Base-by-base conservation (phyloP, 1,140 invertebrate species). In the Amyelois transitella region DNA sequence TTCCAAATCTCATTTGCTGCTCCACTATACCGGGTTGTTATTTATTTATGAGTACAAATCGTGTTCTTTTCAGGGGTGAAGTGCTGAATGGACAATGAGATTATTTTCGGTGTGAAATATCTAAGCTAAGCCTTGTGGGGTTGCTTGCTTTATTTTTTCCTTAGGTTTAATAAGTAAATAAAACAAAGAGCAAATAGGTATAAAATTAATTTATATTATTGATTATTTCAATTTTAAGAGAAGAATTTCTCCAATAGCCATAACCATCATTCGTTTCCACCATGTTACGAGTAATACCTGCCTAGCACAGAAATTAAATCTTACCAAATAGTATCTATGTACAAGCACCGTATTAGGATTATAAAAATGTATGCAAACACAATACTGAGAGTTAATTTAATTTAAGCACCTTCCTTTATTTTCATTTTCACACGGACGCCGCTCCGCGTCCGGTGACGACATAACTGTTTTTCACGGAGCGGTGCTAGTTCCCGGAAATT, bases 51-150 rank as follows among this genome's bases (percentile, higher is more conserved):
- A 58, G 53, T 54, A 62, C 49, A 64, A 62, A 69, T 68, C 60
- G 60, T 52, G 64, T 65, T 70, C 62, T 72, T 76, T 72, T 72
- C 55, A 56, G 56, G 65, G 71, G 71, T 67, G 58, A 69, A 76
- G 59, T 66, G 55, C 62, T 79, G 74, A 68, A 77, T 76, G 62
- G 58, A 69, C 60, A 66, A 77, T 77, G 66, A 60, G 51, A 24
- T 55, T 51, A 47, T 50, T 54, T 28, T 43, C 43, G 44, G 43
- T 47, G 22, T 47, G 48, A 51, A 45, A 45, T 22, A 57, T 20
- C 21, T 4, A 51, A 21, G 12, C 45, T 48, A 10, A 1, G 32
- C n/a, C 32, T 38, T 38, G 12, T 14, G 32, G 6, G 6, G 32
- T 38, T 14, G n/a, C 32, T 38, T 14, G n/a, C 32, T 8, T 1